These are phyloP conservation scores for Tinamus major DNA, from an alignment of 2,797 vertebrate genomes.

Conservation along the genomic window DNA sequence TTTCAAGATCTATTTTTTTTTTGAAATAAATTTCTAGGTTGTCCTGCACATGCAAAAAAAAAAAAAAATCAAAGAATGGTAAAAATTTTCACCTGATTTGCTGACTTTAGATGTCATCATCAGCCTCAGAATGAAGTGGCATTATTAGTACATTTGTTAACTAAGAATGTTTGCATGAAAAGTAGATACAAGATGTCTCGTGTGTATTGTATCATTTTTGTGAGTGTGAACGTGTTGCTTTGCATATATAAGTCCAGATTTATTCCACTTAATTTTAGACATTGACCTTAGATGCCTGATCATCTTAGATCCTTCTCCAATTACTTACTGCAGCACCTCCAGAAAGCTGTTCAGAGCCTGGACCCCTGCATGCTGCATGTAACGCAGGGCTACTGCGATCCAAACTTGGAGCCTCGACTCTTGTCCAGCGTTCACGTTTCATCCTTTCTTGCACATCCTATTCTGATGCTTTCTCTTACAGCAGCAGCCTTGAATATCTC, in stretches of 20 bases:
- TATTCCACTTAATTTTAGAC: constrained; percentile 52
- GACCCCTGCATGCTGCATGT: background rate
- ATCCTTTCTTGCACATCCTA: fast-evolving
- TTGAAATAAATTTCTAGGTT: background rate
- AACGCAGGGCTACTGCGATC: background rate
- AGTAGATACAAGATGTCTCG: background rate
- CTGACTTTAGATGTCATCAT: background rate
- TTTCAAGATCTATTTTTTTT: background rate
- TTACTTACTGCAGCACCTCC: background rate
- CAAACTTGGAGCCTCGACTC: background rate
- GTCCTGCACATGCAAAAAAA: background rate
- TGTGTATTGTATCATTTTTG: background rate
- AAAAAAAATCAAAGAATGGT: background rate
- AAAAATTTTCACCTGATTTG: background rate
- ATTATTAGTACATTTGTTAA: background rate
- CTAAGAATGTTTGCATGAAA: background rate
- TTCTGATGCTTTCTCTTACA: background rate
- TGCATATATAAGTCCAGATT: background rate
- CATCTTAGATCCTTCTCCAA: constrained; percentile 1
- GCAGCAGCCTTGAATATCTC: background rate
- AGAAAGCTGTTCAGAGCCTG: background rate
- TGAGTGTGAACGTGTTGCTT: background rate
- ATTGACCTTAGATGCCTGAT: background rate
- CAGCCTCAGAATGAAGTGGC: background rate
- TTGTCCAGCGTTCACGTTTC: background rate